phyloP scores from a whole-genome alignment of 2,797 vertebrate genomes.

The Dendrocincla tyrannina region DNA sequence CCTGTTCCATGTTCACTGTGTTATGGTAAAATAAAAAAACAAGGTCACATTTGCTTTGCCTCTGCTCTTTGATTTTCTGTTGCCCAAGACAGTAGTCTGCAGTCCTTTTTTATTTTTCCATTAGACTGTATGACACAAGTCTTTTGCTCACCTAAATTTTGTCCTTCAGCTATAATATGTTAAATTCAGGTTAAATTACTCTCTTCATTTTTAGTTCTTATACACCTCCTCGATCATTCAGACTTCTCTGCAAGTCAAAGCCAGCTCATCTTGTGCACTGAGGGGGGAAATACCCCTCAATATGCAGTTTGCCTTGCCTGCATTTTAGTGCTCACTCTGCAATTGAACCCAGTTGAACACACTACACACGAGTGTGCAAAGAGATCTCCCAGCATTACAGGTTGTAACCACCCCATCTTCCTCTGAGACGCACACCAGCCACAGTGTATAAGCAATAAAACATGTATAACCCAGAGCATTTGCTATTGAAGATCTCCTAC shows the following conservation, averaged over 20 bases:
- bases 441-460: neutral
- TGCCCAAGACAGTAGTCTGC: neutral
- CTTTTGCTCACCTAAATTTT: neutral
- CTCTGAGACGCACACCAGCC: neutral
- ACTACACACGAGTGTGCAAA: neutral
- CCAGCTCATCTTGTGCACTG: neutral
- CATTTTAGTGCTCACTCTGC: neutral
- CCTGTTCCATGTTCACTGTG: neutral
- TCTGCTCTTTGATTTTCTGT: neutral
- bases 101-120: neutral
- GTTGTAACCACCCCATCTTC: neutral
- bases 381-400: neutral
- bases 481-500: neutral
- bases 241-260: neutral
- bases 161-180: neutral
- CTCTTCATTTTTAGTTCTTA: neutral
- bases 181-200: neutral
- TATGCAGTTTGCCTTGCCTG: neutral
- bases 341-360: neutral
- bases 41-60: neutral
- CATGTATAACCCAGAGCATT: neutral
- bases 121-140: neutral
- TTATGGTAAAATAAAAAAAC: neutral
- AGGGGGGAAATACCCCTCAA: neutral
- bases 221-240: neutral